Conservation (phyloP, 2,797 vertebrate species). For the Phataginus tricuspis region DNA sequence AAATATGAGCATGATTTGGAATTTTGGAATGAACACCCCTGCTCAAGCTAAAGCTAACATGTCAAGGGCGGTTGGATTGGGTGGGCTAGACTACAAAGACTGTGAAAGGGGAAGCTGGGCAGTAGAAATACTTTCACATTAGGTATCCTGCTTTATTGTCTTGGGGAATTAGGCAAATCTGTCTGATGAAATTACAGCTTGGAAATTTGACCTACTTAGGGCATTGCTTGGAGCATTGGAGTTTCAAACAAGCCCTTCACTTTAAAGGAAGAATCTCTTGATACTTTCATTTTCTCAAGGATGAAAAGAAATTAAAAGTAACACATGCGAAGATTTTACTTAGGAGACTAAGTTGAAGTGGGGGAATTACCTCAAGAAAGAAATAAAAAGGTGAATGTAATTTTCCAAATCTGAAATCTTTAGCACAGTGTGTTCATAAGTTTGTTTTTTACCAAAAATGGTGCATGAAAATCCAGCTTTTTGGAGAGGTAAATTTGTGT, state of each 20-base stretch:
- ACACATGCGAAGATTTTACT: slow-evolving; percentile 64
- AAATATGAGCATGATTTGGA: not conserved
- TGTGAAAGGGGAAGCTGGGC: not conserved
- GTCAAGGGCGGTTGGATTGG: not conserved
- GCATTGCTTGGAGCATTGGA: slow-evolving; percentile 62
- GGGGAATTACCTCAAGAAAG: slow-evolving; percentile 57
- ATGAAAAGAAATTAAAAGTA: slow-evolving; percentile 76
- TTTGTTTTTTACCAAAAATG: slow-evolving; percentile 44
- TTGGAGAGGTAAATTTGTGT: not conserved
- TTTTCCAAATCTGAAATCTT: slow-evolving; percentile 61
- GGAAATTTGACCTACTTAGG: slow-evolving; percentile 75
- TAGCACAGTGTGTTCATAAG: slow-evolving; percentile 56
- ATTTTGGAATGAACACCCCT: not conserved
- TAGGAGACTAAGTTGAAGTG: slow-evolving; percentile 52
- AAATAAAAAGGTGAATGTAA: slow-evolving; percentile 56
- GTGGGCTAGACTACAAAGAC: not conserved
- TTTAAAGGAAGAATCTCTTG: slow-evolving; percentile 69
- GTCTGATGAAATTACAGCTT: slow-evolving; percentile 66
- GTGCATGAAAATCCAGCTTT: not conserved
- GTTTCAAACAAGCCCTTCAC: slow-evolving; percentile 63
- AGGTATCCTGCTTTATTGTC: slow-evolving; percentile 48
- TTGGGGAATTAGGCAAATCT: slow-evolving; percentile 67
- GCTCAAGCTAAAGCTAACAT: not conserved
- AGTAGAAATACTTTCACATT: slow-evolving; percentile 12
- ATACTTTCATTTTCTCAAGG: slow-evolving; percentile 76